Evolutionary conservation across 1,140 invertebrate genomes (phyloP), one percentile per base, ranked within the genome.

Genomic region (Teleopsis dalmanni): DNA sequence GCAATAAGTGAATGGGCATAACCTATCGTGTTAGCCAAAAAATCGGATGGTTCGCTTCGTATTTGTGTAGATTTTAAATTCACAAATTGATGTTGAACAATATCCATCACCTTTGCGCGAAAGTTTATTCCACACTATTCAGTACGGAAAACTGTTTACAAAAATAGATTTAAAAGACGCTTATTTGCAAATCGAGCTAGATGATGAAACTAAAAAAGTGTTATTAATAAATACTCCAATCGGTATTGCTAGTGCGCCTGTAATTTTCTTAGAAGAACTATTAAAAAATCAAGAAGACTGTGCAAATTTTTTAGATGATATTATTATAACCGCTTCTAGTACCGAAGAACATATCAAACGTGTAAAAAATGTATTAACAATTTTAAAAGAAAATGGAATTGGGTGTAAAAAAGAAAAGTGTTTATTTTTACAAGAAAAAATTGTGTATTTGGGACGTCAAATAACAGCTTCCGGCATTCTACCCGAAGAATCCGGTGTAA

Each of bases 51-150:
- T 10, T 49, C 51, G 38, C 51, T 62, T 27, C 50, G 74, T 23
- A 57, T 77, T 34, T 75, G 74, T 58, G 62, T 62, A 1, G 74
- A 76, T 58, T 77, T 65, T 56, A 68, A 74, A 74, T 49, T 45
- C 40, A 25, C 44, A 54, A 37, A 44, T 71, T 26, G 34, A 59
- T 19, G 41, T 56, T 22, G 62, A 72, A 44, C 56, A 59, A 29
- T 60, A 71, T 36, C 65, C 69, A 1, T 44, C 72, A 47, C 55
- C 61, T 51, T 19, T 47, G 25, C 38, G 61, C 9, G 58, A 70
- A 26, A 59, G 69, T 29, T 57, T 72, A 21, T 57, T 69, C 36
- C 50, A 54, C 37, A 58, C 52, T 25, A 36, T 73, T 16, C 47
- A 57, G 13, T 57, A 58, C 14, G 61, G 59, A 7, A 55, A 61